Conservation (phyloP, 2,888 invertebrate genomes). For the Apotomis betuletana region DNA sequence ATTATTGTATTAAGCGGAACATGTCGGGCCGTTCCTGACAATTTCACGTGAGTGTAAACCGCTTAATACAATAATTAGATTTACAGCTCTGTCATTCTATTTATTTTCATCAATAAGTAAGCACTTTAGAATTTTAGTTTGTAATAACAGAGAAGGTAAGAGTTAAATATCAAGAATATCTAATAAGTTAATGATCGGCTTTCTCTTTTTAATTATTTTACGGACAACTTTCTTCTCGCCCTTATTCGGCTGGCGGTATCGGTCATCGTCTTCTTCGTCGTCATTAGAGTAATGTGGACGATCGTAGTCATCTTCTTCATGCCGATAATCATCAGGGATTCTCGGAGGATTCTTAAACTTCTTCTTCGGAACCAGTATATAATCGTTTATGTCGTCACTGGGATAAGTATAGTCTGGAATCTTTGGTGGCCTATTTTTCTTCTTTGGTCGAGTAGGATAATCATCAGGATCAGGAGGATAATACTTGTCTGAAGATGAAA, state of each 20-base stretch:
- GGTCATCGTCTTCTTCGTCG: conserved; percentile 61
- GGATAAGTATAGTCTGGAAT: conserved; percentile 58
- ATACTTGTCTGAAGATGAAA: conserved; percentile 57
- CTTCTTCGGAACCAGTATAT: conserved; percentile 74
- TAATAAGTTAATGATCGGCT: conserved; percentile 70
- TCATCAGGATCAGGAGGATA: conserved; percentile 69
- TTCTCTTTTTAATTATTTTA: conserved; percentile 73
- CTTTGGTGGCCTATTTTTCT: conserved; percentile 67
- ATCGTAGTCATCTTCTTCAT: conserved; percentile 71
- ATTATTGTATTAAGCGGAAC: too few species aligned
- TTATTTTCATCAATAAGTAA: not conserved
- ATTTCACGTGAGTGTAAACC: too few species aligned
- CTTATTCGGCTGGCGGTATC: conserved; percentile 57
- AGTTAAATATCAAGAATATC: conserved; percentile 77
- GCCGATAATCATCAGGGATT: conserved; percentile 63
- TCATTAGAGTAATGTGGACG: conserved; percentile 57
- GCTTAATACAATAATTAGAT: too few species aligned
- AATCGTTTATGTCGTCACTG: conserved; percentile 69
- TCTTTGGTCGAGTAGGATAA: conserved; percentile 64
- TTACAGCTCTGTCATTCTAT: not conserved
- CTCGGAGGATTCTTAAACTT: conserved; percentile 67
- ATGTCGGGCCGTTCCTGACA: too few species aligned
- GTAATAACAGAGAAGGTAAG: conserved; percentile 52
- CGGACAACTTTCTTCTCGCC: conserved; percentile 66
- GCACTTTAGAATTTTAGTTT: too few species aligned